Percentiles rank a stretch among this genome's conserved stretches.
Conservation (phyloP, 2,113 vertebrate species). For the Tragelaphus buxtoni region DNA sequence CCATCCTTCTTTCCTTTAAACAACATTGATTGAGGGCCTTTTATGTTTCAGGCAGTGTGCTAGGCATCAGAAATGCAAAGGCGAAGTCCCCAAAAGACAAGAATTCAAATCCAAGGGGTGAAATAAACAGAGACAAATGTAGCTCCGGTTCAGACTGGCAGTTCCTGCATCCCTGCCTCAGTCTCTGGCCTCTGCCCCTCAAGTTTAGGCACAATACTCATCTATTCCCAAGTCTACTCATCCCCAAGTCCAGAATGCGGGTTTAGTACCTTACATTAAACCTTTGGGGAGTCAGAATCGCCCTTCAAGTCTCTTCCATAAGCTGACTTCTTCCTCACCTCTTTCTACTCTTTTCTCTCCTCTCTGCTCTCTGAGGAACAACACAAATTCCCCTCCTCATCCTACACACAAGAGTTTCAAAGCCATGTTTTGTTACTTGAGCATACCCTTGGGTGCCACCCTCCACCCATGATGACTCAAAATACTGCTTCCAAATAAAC, state of each 20-base stretch:
- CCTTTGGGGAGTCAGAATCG: not conserved
- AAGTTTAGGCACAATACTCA: not conserved
- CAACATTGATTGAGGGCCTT: not conserved
- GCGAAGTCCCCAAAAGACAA: not conserved
- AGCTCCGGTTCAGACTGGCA: not conserved
- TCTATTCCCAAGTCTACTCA: not conserved
- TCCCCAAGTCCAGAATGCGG: not conserved
- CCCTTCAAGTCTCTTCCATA: not conserved
- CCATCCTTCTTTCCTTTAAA: not conserved
- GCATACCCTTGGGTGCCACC: not conserved
- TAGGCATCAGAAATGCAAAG: not conserved
- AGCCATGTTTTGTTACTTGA: not conserved
- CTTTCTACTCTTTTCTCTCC: not conserved
- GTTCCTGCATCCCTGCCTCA: not conserved
- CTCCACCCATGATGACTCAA: slow-evolving; percentile 17
- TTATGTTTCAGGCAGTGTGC: not conserved
- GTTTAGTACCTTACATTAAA: not conserved
- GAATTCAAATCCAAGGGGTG: not conserved
- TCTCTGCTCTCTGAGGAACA: not conserved
- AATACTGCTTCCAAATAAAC: slow-evolving; percentile 43
- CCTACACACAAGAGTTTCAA: not conserved
- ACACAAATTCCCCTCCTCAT: not conserved
- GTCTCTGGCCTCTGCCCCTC: not conserved
- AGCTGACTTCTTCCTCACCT: not conserved
- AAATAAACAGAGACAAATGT: not conserved